A percentile compares a stretch with the other conserved stretches of the same genome.
Evolutionary conservation across 1,140 invertebrate species (phyloP).

Genomic region (Sminthurides bifidus): DNA sequence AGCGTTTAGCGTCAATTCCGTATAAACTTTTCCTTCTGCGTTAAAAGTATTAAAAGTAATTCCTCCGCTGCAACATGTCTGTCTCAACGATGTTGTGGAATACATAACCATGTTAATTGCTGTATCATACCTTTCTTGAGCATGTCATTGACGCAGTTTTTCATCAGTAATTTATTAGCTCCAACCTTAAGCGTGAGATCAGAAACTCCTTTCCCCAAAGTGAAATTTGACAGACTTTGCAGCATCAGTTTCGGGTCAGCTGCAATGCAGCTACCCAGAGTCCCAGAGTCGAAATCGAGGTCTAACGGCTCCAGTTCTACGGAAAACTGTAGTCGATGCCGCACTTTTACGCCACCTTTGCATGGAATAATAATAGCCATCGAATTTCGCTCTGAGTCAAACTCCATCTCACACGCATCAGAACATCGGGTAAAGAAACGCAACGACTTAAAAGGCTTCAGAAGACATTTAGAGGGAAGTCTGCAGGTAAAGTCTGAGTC

Average conservation of each 20-base stretch:
- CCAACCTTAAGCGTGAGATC: constrained; percentile 20
- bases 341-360: constrained; percentile 4
- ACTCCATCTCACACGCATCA: constrained; percentile 8
- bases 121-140: constrained; percentile 23
- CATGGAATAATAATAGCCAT: background rate
- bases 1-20: constrained; percentile 17
- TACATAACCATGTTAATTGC: too few relatives aligned
- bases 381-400: background rate
- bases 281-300: constrained; percentile 10
- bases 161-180: constrained; percentile 8
- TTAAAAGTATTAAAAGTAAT: too few relatives aligned
- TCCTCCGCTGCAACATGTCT: background rate
- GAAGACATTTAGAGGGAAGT: constrained; percentile 17
- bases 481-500: background rate
- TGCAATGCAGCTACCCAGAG: constrained; percentile 11
- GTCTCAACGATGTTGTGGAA: too few relatives aligned
- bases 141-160: constrained; percentile 21
- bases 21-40: constrained; percentile 27
- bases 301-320: background rate
- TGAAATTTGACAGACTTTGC: constrained; percentile 15
- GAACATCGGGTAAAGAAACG: constrained; percentile 13
- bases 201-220: constrained; percentile 8
- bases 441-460: constrained; percentile 26
- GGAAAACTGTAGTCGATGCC: constrained; percentile 5
- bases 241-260: constrained; percentile 20